Conservation (phyloP, 2,888 invertebrate species). For the Maniola hyperantus region DNA sequence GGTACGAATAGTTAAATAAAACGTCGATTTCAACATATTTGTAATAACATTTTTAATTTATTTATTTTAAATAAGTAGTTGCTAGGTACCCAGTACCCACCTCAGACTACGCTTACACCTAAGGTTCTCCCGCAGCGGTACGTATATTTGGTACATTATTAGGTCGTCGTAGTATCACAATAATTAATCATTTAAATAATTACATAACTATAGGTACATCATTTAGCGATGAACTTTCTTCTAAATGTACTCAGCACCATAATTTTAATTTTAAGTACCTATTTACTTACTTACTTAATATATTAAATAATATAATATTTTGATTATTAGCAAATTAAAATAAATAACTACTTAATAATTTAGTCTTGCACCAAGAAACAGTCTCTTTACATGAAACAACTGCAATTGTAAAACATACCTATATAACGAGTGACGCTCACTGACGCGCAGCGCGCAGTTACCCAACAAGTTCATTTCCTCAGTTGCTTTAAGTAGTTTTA, state of each 20-base stretch:
- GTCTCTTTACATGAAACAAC: background rate
- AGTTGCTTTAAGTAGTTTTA: no score
- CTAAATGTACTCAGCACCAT: background rate
- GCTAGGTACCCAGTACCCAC: background rate
- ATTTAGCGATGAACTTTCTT: background rate
- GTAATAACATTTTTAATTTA: conserved; percentile 5
- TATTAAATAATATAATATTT: background rate
- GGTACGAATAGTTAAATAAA: background rate
- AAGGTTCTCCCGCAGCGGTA: background rate
- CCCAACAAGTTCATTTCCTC: no score
- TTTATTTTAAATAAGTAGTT: background rate
- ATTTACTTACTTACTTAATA: background rate
- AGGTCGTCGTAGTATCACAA: conserved; percentile 1
- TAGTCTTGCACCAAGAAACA: conserved; percentile 5
- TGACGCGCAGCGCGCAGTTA: no score
- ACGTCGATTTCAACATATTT: background rate
- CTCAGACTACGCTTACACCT: background rate
- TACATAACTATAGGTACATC: background rate
- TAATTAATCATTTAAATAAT: background rate
- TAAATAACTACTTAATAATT: background rate
- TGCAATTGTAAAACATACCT: background rate
- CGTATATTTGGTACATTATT: conserved; percentile 7
- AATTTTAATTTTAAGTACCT: background rate
- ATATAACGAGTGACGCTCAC: no score
- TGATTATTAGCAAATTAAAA: background rate